These are phyloP conservation scores for Hoplostethus atlanticus DNA, from an alignment of 2,797 vertebrate species.

Conservation along the genomic window DNA sequence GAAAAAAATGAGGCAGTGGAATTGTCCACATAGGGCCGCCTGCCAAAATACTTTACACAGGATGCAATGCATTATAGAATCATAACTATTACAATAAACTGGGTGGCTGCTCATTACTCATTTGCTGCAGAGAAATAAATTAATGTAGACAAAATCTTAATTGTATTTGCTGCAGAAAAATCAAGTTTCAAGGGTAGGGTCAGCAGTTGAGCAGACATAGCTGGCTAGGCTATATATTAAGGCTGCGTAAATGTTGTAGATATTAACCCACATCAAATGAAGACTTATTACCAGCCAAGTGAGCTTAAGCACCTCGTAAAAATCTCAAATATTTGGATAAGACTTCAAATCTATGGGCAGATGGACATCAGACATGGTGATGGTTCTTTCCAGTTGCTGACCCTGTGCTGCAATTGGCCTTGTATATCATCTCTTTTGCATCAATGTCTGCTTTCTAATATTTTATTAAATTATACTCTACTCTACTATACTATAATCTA, in stretches of 20 bases:
- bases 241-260: slow-evolving; percentile 37
- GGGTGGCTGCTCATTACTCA: slow-evolving; percentile 19
- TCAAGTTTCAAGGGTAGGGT: slow-evolving; percentile 2
- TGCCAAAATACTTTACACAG: slow-evolving; percentile 12
- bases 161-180: slow-evolving; percentile 30
- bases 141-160: slow-evolving; percentile 23
- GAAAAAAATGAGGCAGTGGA: slow-evolving; percentile 4
- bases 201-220: slow-evolving; percentile 18
- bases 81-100: slow-evolving; percentile 32
- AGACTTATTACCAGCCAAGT: slow-evolving; percentile 24
- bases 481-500: neutral
- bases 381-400: neutral
- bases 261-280: slow-evolving; percentile 35
- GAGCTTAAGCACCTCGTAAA: slow-evolving; percentile 32
- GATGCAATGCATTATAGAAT: slow-evolving; percentile 27
- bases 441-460: neutral
- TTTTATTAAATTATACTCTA: neutral
- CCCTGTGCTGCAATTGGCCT: neutral
- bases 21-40: slow-evolving; percentile 19
- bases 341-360: slow-evolving; percentile 2
- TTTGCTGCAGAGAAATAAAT: slow-evolving; percentile 30
- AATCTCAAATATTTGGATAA: slow-evolving; percentile 33
- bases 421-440: slow-evolving; percentile 2
- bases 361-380: slow-evolving; percentile 2
- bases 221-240: neutral